Evolutionary conservation across 35 echinoderm and acorn worm species (phyloP).

Genomic region (Ptychodera flava): DNA sequence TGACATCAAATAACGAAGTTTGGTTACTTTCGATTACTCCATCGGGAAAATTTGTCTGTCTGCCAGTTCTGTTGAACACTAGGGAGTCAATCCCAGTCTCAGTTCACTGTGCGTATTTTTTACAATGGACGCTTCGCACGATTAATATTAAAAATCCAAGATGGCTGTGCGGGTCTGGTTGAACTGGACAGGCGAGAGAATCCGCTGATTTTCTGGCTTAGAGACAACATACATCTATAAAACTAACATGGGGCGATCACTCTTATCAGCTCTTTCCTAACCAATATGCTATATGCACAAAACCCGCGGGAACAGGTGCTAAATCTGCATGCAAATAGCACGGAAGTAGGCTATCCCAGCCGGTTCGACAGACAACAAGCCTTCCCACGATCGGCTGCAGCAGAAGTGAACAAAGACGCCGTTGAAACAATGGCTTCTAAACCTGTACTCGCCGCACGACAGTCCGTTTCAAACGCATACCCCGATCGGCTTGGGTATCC

Average conservation of each 20-base stretch:
- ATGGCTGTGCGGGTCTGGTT: neutral
- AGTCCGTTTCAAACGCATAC: neutral
- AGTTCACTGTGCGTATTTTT: neutral
- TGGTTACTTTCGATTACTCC: too few species aligned
- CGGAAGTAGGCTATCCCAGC: neutral
- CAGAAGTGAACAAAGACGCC: neutral
- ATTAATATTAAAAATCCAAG: conserved; percentile 2
- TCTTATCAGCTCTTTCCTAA: too few species aligned
- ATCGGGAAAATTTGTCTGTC: too few species aligned
- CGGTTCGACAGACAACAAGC: neutral
- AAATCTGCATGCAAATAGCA: neutral
- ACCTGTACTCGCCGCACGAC: neutral
- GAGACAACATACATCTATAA: neutral
- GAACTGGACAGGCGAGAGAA: neutral
- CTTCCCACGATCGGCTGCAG: neutral
- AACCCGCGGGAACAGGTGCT: neutral
- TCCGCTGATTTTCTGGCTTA: too few species aligned
- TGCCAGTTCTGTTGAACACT: neutral
- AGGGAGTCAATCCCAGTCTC: neutral
- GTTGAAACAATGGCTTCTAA: neutral
- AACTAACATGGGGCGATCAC: too few species aligned
- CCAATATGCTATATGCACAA: too few species aligned
- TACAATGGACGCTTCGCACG: neutral
- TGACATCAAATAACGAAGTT: too few species aligned
- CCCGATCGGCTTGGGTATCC: neutral